Percentiles rank a stretch among this genome's conserved stretches.
phyloP scores from a whole-genome alignment of 2,113 vertebrate species.

The Gymnocephalus cernua region DNA sequence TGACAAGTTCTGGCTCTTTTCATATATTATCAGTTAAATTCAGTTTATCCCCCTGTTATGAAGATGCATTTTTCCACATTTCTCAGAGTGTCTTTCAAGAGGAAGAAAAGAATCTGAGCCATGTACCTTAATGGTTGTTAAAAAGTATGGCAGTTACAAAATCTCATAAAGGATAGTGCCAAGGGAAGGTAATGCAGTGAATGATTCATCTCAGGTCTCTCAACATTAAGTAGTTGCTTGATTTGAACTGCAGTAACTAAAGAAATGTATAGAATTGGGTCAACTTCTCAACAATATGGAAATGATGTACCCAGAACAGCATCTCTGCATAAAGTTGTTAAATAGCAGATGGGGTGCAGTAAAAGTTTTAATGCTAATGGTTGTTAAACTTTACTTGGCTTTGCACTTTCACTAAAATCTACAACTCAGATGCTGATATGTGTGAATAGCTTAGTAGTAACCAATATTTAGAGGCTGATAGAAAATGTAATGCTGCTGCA shows the following conservation, averaged over 20 bases:
- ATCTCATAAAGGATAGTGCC: neutral
- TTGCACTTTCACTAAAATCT: slow-evolving; percentile 13
- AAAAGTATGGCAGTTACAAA: slow-evolving; percentile 1
- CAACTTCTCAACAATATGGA: slow-evolving; percentile 30
- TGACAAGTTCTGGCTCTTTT: slow-evolving; percentile 32
- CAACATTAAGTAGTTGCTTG: slow-evolving; percentile 21
- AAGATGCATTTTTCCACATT: slow-evolving; percentile 9
- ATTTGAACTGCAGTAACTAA: slow-evolving; percentile 20
- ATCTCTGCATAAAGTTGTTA: slow-evolving; percentile 22
- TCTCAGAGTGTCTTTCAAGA: slow-evolving; percentile 1
- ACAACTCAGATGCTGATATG: neutral
- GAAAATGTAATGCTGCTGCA: neutral
- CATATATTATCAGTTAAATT: slow-evolving; percentile 52
- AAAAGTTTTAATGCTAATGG: slow-evolving; percentile 30
- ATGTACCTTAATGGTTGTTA: slow-evolving; percentile 6
- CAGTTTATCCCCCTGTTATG: slow-evolving; percentile 16
- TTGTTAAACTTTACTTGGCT: slow-evolving; percentile 26
- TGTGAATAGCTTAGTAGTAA: slow-evolving; percentile 5
- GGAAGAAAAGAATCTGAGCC: neutral
- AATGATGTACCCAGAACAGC: slow-evolving; percentile 18
- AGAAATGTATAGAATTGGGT: slow-evolving; percentile 36
- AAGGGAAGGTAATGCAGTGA: slow-evolving; percentile 18
- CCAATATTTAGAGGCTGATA: slow-evolving; percentile 7
- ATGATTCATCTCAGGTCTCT: slow-evolving; percentile 36
- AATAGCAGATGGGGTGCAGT: slow-evolving; percentile 23